phyloP scores from a whole-genome alignment of 2,113 vertebrate genomes.

The Cephalopholis sonnerati region DNA sequence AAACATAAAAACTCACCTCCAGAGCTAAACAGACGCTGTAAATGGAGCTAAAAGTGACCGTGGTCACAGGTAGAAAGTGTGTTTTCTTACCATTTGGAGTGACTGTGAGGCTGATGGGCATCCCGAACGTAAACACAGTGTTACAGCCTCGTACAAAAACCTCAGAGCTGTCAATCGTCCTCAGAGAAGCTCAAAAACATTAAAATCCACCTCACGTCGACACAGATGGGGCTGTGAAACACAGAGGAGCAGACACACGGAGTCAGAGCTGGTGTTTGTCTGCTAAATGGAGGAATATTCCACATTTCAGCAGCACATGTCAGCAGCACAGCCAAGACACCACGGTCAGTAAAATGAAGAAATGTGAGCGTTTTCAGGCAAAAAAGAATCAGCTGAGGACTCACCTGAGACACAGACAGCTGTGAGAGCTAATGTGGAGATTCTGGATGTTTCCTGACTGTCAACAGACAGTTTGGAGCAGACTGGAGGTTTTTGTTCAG shows the following conservation, averaged over 20 bases:
- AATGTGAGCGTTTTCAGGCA: fast-evolving
- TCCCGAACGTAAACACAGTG: slow-evolving; percentile 59
- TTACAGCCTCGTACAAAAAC: slow-evolving; percentile 55
- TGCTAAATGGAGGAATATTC: fast-evolving
- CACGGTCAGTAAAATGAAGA: not conserved
- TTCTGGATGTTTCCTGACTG: not conserved
- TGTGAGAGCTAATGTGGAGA: fast-evolving
- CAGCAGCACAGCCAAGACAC: not conserved
- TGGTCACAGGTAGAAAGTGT: fast-evolving
- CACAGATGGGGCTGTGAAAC: fast-evolving
- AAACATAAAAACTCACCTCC: not conserved
- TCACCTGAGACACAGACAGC: not conserved
- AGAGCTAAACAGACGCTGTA: fast-evolving
- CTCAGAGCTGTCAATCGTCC: fast-evolving
- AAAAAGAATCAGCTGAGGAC: fast-evolving
- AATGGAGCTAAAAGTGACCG: not conserved
- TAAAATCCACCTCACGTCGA: not conserved
- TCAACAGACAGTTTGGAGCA: fast-evolving
- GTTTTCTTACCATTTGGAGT: slow-evolving; percentile 44
- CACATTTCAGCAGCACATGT: fast-evolving
- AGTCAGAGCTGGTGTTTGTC: not conserved
- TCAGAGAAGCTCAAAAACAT: not conserved
- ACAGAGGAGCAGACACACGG: not conserved
- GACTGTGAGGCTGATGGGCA: slow-evolving; percentile 49
- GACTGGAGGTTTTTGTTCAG: slow-evolving; percentile 69